Evolutionary conservation across 2,797 vertebrate species (phyloP), one percentile per base, ranked within the genome.

Genomic region (Crax fasciolata): DNA sequence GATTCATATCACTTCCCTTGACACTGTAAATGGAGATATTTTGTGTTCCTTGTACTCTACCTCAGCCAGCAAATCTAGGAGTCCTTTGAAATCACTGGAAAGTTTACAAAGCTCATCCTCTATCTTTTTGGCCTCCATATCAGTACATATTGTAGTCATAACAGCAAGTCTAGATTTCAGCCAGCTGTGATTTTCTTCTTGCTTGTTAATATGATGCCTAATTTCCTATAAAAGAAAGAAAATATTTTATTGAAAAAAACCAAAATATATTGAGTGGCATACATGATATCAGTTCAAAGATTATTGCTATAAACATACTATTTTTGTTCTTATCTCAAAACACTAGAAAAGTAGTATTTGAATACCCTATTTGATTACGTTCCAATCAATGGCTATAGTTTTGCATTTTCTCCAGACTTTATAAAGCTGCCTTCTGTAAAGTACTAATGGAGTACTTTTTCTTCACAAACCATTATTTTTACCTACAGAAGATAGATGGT

Each of bases 141-240:
- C 98, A 65, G 98, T 97, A 96, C 98, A 99, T 41, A 99, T 94
- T 27, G 98, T 96, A 5, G 97, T 98, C 84, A 99, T 95, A 87
- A 96, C 95, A 87, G 96, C 88, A 39, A 99, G 98, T 57, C 98
- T 98, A 76, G 98, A 98, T 96, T 98, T 99, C 48, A 99, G 97
- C 99, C 99, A 99, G 93, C 95, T 89, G 54, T 99, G 97, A 79
- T 93, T 98, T 95, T 99, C 98, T 38, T 98, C 98, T 81, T 98
- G 97, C 89, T 97, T 97, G 74, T 97, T 97, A 49, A 98, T 93
- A 28, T 95, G 98, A 77, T 97, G 97, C 85, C 98, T 98, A 90
- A 99, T 97, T 89, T 98, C 97, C 99, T 99, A 68, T 27, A 91
- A 85, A 92, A 93, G 52, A 93, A 71, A 52, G 6, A 87, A 59